Evolutionary conservation across 2,113 vertebrate genomes (phyloP).

Genomic region (Hypocryptadius cinnamomeus): DNA sequence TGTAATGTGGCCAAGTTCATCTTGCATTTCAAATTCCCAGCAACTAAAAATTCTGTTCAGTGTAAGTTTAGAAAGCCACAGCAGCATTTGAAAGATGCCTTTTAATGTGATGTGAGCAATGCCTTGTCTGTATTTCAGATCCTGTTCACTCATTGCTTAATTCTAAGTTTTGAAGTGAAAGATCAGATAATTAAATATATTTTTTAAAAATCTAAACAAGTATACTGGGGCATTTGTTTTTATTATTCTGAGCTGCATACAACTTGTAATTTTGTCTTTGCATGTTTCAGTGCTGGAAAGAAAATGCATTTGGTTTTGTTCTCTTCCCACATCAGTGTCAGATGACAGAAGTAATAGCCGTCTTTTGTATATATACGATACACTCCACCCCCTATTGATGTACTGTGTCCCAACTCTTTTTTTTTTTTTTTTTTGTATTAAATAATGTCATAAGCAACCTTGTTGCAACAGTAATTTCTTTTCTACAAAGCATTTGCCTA

Average conservation of each 20-base stretch:
- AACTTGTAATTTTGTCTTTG: constrained; percentile 55
- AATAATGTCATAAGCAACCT: constrained; percentile 37
- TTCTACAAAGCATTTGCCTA: background rate
- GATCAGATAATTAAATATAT: constrained; percentile 43
- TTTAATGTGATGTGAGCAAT: constrained; percentile 27
- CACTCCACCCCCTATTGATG: constrained; percentile 22
- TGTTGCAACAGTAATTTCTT: constrained; percentile 42
- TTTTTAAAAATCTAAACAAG: constrained; percentile 16
- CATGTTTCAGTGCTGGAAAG: constrained; percentile 47
- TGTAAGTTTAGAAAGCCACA: constrained; percentile 18
- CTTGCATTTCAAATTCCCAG: constrained; percentile 10
- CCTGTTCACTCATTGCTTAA: background rate
- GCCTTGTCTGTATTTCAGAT: constrained; percentile 20
- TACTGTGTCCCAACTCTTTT: constrained; percentile 28
- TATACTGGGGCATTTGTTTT: constrained; percentile 56
- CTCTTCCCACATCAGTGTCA: background rate
- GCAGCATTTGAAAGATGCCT: constrained; percentile 14
- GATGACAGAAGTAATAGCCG: background rate
- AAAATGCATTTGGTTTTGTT: constrained; percentile 23
- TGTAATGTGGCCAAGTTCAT: constrained; percentile 12
- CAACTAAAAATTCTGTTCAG: background rate
- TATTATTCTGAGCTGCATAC: constrained; percentile 14
- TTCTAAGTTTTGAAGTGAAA: constrained; percentile 41
- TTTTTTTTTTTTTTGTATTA: constrained; percentile 64
- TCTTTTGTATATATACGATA: constrained; percentile 35